Percentiles rank a stretch among this genome's conserved stretches.
Conservation (phyloP, 2,113 vertebrate genomes). For the Gymnocephalus cernua region DNA sequence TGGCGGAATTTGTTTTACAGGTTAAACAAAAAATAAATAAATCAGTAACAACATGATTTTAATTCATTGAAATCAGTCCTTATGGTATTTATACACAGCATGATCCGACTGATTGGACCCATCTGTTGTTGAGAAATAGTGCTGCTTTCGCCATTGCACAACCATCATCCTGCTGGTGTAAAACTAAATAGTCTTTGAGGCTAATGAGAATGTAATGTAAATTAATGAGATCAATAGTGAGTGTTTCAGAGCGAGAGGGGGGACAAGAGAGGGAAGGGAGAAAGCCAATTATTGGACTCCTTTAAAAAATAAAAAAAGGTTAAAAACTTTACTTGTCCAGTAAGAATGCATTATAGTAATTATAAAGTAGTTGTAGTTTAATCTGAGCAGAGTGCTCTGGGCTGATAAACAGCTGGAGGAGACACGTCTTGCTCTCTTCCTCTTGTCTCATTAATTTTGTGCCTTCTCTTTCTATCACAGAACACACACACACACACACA, state of each 20-base stretch:
- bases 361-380: constrained; percentile 62
- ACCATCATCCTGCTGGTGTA: constrained; percentile 20
- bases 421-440: constrained; percentile 10
- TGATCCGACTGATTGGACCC: constrained; percentile 16
- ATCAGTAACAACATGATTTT: background rate
- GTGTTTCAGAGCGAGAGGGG: background rate
- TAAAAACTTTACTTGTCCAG: constrained; percentile 25
- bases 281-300: constrained; percentile 55
- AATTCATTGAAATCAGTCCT: background rate
- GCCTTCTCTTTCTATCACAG: background rate
- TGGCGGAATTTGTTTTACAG: background rate
- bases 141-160: background rate
- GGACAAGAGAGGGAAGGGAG: background rate
- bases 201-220: constrained; percentile 70
- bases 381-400: constrained; percentile 54
- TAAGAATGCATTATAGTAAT: constrained; percentile 56
- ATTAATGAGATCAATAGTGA: constrained; percentile 67
- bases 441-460: constrained; percentile 41
- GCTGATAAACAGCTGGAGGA: constrained; percentile 65
- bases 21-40: background rate
- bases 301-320: constrained; percentile 32
- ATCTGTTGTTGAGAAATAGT: constrained; percentile 27
- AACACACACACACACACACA: background rate
- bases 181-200: constrained; percentile 43
- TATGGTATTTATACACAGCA: constrained; percentile 18